Evolutionary conservation across 2,797 vertebrate genomes (phyloP), one percentile per base, ranked within the genome.

Genomic region (Pseudomugil gertrudae): DNA sequence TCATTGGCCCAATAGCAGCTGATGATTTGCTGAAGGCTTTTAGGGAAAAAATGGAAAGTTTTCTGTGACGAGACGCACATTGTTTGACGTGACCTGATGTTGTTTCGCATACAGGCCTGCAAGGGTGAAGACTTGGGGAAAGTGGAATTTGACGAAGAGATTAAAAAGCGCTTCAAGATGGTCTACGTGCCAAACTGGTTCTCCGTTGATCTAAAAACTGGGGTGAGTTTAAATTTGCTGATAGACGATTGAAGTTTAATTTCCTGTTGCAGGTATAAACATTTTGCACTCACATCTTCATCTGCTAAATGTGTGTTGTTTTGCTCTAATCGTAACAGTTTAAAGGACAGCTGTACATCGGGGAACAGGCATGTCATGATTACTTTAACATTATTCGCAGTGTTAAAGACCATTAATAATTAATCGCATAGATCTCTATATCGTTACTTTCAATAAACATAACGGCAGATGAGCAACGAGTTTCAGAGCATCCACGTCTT

Each of bases 171-270:
- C 66, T 99, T 99, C 93, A 99, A 98, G 93, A 99, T 98, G 97
- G 98, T 99, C 13, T 99, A 99, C 61, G 98, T 99, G 89, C 98
- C 98, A 89, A 99, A 99, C 85, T 99, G 98, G 98, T 99, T 99
- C 92, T 98, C 98, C 35, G 98, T 99, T 38, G 98, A 99, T 88
- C 94, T 99, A 80, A 99, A 99, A 94, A 99, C 98, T 0, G 98
- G 98, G 95, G 98, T 99, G 87, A 96, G 95, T 87, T 54, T 21
- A 52, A 47, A 51, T 30, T 50, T 57, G 51, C 24, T 19, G 1
- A 61, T 33, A 15, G 4, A 9, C 1, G 7, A 64, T n/a, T 19
- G 19, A 4, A 14, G 10, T 27, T 0, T 58, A 11, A 32, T 62
- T 26, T 9, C 9, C 15, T 45, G 21, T 1, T 0, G 17, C 8